Percentiles rank a stretch among this genome's conserved stretches.
phyloP scores from a whole-genome alignment of 2,797 vertebrate genomes.

The Euphonia xanthogaster region DNA sequence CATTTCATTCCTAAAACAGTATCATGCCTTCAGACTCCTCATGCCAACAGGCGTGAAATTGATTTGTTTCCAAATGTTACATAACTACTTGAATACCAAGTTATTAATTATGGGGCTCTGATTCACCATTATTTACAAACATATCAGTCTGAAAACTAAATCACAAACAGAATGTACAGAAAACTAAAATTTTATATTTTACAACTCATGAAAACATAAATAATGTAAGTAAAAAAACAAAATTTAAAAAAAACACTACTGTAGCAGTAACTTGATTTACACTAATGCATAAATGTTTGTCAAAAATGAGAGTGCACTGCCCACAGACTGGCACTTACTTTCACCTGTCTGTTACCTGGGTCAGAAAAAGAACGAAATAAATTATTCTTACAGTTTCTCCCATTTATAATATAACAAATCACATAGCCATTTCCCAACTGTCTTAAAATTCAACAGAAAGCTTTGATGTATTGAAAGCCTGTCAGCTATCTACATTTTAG shows the following conservation, averaged over 20 bases:
- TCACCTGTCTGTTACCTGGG: background rate
- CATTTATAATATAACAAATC: background rate
- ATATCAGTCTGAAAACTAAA: constrained; percentile 39
- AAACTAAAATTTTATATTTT: constrained; percentile 61
- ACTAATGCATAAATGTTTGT: background rate
- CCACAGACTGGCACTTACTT: background rate
- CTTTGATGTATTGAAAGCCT: background rate
- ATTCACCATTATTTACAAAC: constrained; percentile 66
- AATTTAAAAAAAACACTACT: background rate
- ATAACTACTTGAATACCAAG: constrained; percentile 26
- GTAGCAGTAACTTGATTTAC: constrained; percentile 21
- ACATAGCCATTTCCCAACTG: background rate
- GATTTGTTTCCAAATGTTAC: background rate
- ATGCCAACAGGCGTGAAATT: background rate
- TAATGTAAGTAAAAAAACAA: constrained; percentile 46
- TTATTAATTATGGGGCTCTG: constrained; percentile 25
- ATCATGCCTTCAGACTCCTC: background rate
- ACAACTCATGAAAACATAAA: constrained; percentile 65
- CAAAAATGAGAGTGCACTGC: background rate
- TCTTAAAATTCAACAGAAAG: background rate
- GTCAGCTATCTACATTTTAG: background rate
- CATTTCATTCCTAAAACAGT: background rate
- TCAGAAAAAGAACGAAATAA: background rate
- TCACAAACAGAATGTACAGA: constrained; percentile 55
- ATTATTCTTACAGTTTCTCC: background rate